Percentiles rank a stretch among this genome's conserved stretches.
Conservation (phyloP, 2,113 vertebrate species). For the Halichoerus grypus region DNA sequence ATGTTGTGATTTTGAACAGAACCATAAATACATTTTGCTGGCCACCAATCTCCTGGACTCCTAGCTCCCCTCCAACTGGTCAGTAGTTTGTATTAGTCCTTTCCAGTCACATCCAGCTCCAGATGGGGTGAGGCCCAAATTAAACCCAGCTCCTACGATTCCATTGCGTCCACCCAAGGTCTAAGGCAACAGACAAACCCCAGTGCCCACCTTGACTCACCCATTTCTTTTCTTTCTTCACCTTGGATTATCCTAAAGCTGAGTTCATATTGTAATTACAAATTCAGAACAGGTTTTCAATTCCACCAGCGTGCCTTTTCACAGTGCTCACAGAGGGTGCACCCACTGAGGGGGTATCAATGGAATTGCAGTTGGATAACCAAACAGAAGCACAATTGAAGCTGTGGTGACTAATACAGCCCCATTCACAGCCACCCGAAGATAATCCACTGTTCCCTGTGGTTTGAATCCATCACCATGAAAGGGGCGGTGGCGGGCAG, state of each 20-base stretch:
- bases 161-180: too few relatives aligned
- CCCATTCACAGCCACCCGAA: neutral
- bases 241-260: neutral
- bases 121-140: neutral
- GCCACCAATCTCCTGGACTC: neutral
- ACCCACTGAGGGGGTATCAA: neutral
- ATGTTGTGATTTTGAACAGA: neutral
- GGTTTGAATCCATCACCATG: neutral
- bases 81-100: neutral
- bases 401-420: neutral
- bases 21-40: neutral
- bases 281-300: neutral
- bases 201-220: neutral
- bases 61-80: too few relatives aligned
- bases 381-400: neutral
- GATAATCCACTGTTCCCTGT: neutral
- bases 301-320: neutral
- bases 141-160: neutral
- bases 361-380: neutral
- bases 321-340: neutral
- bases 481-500: neutral
- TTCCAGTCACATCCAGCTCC: neutral
- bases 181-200: neutral
- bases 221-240: neutral
- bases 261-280: neutral